Conservation (phyloP, 2,113 vertebrate species). For the Lagopus muta region DNA sequence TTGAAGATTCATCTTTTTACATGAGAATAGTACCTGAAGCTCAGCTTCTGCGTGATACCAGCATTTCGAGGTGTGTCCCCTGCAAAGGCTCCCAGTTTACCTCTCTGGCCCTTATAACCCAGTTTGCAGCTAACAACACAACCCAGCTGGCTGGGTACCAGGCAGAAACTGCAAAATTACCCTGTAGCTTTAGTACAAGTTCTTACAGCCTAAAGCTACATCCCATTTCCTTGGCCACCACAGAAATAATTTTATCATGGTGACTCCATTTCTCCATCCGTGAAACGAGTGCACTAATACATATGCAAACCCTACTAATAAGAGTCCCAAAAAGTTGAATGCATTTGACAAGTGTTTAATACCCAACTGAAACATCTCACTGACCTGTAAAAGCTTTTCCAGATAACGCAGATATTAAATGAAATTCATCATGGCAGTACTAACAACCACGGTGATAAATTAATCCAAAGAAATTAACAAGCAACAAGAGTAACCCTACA, state of each 20-base stretch:
- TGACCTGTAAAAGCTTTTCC: not conserved
- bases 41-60: not conserved
- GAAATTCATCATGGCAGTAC: not conserved
- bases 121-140: not conserved
- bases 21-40: not conserved
- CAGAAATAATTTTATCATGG: not conserved
- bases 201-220: not conserved
- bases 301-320: not conserved
- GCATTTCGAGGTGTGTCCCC: not conserved
- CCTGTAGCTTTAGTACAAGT: not conserved
- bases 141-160: not conserved
- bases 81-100: not conserved
- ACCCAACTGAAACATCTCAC: not conserved
- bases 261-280: not conserved
- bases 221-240: not conserved
- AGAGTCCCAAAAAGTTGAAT: not conserved
- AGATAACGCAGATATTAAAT: not conserved
- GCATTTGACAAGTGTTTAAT: not conserved
- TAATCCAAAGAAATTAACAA: not conserved
- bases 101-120: not conserved
- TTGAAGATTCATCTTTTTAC: not conserved
- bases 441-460: not conserved
- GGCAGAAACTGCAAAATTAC: not conserved
- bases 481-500: not conserved
- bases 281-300: not conserved